These are phyloP conservation scores for Ricordea florida DNA, from an alignment of 92 coral and sea anemone species.

Conservation along the genomic window DNA sequence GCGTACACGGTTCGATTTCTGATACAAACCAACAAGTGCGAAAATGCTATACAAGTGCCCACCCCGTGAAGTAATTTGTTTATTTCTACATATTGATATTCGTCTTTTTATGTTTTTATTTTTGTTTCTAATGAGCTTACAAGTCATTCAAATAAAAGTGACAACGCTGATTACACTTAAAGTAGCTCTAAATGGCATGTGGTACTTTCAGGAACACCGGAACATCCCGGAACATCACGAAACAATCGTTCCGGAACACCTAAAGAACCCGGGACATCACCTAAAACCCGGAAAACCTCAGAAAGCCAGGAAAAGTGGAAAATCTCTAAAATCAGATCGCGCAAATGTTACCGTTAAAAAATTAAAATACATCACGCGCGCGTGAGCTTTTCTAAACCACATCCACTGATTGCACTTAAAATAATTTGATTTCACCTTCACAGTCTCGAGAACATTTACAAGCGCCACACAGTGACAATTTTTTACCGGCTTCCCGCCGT, in stretches of 20 bases:
- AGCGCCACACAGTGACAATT: slow-evolving; percentile 6
- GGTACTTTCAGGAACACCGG: slow-evolving; percentile 1
- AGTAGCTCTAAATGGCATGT: too few species aligned
- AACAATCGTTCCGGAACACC: too few species aligned
- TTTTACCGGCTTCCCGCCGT: background rate
- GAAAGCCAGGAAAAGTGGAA: background rate
- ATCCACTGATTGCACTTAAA: slow-evolving; percentile 10
- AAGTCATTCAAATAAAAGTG: too few species aligned
- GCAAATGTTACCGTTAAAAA: background rate
- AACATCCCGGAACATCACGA: background rate
- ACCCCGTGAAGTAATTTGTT: too few species aligned
- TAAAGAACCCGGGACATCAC: background rate
- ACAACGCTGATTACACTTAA: too few species aligned
- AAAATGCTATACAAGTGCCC: too few species aligned
- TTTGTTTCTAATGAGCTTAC: too few species aligned
- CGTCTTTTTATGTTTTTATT: too few species aligned
- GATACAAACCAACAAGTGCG: too few species aligned
- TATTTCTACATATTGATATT: too few species aligned
- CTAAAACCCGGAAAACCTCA: too few species aligned
- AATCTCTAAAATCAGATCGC: background rate
- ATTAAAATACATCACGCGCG: slow-evolving; percentile 3
- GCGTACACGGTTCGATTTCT: too few species aligned
- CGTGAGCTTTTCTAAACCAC: slow-evolving; percentile 5
- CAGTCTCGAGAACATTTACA: background rate
- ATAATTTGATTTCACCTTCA: slow-evolving; percentile 6